These are phyloP conservation scores for Dendrocincla tyrannina DNA, from an alignment of 2,797 vertebrate species.

Conservation along the genomic window DNA sequence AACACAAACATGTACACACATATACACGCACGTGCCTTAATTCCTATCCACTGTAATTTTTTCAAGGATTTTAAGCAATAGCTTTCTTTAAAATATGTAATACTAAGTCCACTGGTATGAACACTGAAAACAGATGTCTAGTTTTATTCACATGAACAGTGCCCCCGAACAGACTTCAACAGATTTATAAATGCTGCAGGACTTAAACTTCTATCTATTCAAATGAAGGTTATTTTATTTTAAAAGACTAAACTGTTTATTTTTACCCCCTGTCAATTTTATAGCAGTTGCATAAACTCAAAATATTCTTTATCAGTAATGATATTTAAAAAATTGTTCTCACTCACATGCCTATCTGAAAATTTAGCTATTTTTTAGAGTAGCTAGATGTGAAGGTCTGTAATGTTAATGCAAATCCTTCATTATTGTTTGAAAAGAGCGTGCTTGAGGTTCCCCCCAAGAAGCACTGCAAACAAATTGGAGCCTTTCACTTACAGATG, in stretches of 20 bases:
- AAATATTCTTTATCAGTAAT: background rate
- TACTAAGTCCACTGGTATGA: background rate
- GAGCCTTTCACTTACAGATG: background rate
- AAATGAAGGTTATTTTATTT: background rate
- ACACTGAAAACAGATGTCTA: background rate
- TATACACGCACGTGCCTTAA: rapidly evolving
- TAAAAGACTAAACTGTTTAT: background rate
- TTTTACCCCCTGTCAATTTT: background rate
- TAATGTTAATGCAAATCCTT: background rate
- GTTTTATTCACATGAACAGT: background rate
- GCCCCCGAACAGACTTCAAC: background rate
- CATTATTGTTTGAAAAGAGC: background rate
- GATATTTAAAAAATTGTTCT: background rate
- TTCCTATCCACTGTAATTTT: background rate
- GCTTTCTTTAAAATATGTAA: background rate
- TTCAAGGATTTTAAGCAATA: background rate
- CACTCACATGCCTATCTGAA: background rate
- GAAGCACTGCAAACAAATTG: background rate
- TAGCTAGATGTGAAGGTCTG: background rate
- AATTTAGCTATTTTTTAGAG: background rate
- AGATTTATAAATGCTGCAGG: background rate
- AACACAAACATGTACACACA: background rate
- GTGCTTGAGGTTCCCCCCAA: background rate
- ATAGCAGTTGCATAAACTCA: background rate
- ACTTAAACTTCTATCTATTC: background rate